Conservation (phyloP, 2,888 invertebrate genomes). For the Stegana nigrithorax region DNA sequence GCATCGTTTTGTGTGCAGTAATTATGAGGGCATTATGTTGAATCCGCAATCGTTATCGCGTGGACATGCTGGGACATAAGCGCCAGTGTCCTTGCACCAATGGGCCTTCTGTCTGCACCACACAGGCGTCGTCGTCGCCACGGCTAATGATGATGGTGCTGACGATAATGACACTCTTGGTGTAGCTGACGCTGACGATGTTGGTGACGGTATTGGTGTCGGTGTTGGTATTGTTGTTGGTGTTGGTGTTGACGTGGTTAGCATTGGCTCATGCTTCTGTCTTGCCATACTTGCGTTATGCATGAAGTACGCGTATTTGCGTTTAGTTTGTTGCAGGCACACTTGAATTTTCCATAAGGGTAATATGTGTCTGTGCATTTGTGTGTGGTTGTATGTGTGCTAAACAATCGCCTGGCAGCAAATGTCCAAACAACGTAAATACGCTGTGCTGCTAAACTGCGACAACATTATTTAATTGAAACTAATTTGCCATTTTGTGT, state of each 20-base stretch:
- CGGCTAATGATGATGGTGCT: background rate
- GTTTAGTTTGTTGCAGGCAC: background rate
- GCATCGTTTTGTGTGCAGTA: constrained; percentile 52
- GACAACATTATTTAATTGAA: constrained; percentile 64
- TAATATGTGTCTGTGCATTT: background rate
- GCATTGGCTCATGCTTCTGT: constrained; percentile 22
- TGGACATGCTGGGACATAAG: constrained; percentile 56
- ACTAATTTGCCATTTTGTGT: constrained; percentile 61
- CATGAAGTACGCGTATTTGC: constrained; percentile 41
- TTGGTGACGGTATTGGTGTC: constrained; percentile 23
- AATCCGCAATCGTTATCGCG: constrained; percentile 62
- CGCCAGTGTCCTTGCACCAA: constrained; percentile 19
- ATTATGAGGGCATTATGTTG: constrained; percentile 64
- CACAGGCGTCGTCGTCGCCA: too few species aligned
- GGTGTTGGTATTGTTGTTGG: constrained; percentile 8
- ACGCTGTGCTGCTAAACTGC: constrained; percentile 44
- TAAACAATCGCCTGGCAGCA: constrained; percentile 4
- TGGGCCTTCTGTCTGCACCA: constrained; percentile 13
- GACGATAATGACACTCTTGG: background rate
- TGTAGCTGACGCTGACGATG: background rate
- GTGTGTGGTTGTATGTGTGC: constrained; percentile 10
- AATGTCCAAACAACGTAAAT: constrained; percentile 1
- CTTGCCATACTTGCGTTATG: constrained; percentile 56
- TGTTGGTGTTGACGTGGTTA: constrained; percentile 10
- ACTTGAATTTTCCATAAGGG: too few species aligned